Base-by-base conservation (phyloP, 2,888 invertebrate genomes). In the Cancer borealis region DNA sequence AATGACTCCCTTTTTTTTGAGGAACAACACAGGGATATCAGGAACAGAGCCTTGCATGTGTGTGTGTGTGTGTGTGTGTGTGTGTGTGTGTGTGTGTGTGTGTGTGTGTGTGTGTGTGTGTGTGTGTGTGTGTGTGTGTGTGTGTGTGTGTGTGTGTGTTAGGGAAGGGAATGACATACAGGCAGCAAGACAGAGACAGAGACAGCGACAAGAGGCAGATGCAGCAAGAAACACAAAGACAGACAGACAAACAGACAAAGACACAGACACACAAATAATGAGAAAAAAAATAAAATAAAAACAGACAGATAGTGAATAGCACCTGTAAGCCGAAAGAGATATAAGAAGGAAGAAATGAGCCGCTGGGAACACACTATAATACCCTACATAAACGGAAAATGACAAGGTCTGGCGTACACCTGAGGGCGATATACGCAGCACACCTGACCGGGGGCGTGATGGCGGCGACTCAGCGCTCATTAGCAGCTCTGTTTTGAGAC, bases 401-500 rank as follows among this genome's bases (percentile, higher is more conserved):
- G 39, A 21, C 21, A 17, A 47, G 45, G 47, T 89, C 14, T 89
- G 47, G 4, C 14, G 39, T 49, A 54, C 49, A 30, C 90, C 90
- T 8, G 4, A 14, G 46, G 90, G 54, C 60, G 90, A 10, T 30
- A 39, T 39, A 39, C 12, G 26, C 49, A 30, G 21, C n/a, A 26
- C 54, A 90, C 54, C 26, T 84, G 92, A 84, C 92, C 92, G 14
- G 26, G 6, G 92, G 92, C 46, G 45, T 17, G 45, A 46, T 17
- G 21, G 21, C 26, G 73, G 73, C 46, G 66, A 14, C 49, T 17
- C 90, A 21, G 21, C 46, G 14, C 92, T 92, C 92, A 92, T 92
- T 92, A 92, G 92, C 79, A 46, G 91, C 47, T 92, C 66, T 91
- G 92, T 92, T 92, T 92, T 47, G 92, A 84, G 79, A 84, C 84